Base-by-base conservation (phyloP, 2,888 invertebrate species). In the Axea sp. region DNA sequence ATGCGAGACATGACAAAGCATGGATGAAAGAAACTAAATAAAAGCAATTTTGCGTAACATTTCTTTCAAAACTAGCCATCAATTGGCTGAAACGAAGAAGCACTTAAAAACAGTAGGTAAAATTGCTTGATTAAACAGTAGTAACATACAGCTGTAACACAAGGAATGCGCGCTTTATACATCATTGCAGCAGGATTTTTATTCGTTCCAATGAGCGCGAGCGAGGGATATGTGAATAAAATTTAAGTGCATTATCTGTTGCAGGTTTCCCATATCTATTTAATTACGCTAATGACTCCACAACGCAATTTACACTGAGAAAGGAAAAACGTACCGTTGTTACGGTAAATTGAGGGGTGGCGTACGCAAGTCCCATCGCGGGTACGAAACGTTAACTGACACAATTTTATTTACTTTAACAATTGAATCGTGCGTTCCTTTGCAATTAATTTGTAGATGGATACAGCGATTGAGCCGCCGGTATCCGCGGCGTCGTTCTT, bases 221-320 rank as follows among this genome's bases (percentile, higher is more conserved):
- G 43, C 49, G 12, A 45, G 49, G 53, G 33, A 49, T 37, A 51
- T 49, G 41, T n/a, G 57, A 59, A 49, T 49, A 47, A 68, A 57
- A 60, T 28, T 37, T 14, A 28, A 49, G 31, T 24, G 68, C 14
- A 62, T 71, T 71, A 64, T 71, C 64, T 55, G 33, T 6, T 28
- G 33, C 49, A 24, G 53, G 24, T 64, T 71, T 71, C 71, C 64
- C 64, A 71, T 71, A 64, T 62, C 71, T 62, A 71, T 64, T 71
- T 64, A 64, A 71, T 71, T 64, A 71, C 55, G 64, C 57, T 71
- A 71, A 71, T 71, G 71, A 71, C 64, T 64, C 39, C 35, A 41
- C 71, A 55, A 57, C 53, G 71, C 57, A 57, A 71, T 55, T 71
- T 71, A 64, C 55, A 41, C 64, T 64, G 64, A 45, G 53, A 55